Percentiles rank a stretch among this genome's conserved stretches.
These are phyloP conservation scores for Taeniopygia guttata DNA, from an alignment of 2,797 vertebrate species.

Conservation along the genomic window DNA sequence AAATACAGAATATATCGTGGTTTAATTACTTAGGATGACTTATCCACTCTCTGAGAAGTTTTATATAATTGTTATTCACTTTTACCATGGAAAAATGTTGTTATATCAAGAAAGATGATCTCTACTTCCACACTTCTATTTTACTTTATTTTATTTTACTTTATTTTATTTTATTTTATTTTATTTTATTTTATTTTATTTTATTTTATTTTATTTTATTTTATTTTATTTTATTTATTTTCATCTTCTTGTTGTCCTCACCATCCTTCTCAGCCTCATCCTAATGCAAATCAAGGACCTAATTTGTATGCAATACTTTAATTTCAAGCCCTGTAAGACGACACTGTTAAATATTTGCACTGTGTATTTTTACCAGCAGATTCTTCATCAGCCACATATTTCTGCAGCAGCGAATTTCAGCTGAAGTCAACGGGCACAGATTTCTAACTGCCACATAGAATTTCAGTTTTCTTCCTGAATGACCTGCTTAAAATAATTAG, in stretches of 20 bases:
- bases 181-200: background rate
- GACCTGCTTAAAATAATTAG: slow-evolving; percentile 62
- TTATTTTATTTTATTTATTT: background rate
- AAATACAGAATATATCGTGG: background rate
- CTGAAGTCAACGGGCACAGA: background rate
- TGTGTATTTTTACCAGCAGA: background rate
- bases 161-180: background rate
- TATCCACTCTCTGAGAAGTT: background rate
- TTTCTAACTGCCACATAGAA: background rate
- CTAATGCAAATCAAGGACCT: background rate
- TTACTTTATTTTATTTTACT: background rate
- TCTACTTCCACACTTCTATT: background rate
- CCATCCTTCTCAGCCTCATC: background rate
- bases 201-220: background rate
- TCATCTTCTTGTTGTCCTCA: background rate
- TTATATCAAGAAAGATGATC: background rate
- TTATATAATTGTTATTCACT: background rate
- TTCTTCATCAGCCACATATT: background rate
- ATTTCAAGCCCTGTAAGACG: background rate
- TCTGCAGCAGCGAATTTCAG: background rate
- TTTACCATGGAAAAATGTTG: background rate
- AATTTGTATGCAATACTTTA: background rate
- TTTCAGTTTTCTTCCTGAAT: slow-evolving; percentile 17
- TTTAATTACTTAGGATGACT: slow-evolving; percentile 8
- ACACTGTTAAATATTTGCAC: slow-evolving; percentile 15